Evolutionary conservation across 2,797 vertebrate genomes (phyloP).

Genomic region (Sparidentex hasta): DNA sequence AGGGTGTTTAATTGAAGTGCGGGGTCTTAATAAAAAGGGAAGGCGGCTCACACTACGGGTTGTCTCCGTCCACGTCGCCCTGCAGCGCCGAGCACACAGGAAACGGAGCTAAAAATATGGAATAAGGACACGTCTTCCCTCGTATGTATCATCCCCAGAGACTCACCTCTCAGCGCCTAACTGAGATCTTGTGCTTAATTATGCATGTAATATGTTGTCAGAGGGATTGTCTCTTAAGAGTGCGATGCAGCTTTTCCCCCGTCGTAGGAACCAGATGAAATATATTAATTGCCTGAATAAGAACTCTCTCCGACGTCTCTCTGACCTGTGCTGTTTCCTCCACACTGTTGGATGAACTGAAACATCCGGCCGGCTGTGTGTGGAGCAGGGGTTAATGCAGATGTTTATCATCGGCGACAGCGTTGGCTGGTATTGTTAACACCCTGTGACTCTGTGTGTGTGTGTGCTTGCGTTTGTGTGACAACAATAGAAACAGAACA

Average conservation of each 20-base stretch:
- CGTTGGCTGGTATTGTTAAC: too few species aligned
- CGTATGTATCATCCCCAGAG: conserved; percentile 53
- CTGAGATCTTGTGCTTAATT: conserved; percentile 73
- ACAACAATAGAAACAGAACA: too few species aligned
- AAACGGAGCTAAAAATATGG: conserved; percentile 49
- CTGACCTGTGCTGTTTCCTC: conserved; percentile 6
- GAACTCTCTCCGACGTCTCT: conserved; percentile 11
- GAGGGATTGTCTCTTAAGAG: conserved; percentile 65
- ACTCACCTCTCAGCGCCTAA: conserved; percentile 53
- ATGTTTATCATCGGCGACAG: not conserved
- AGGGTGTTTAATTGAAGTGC: conserved; percentile 66
- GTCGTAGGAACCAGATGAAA: conserved; percentile 50
- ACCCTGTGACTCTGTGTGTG: too few species aligned
- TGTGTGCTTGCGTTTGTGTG: too few species aligned
- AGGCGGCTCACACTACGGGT: conserved; percentile 21
- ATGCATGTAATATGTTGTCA: conserved; percentile 76
- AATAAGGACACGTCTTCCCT: conserved; percentile 45
- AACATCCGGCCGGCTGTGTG: not conserved
- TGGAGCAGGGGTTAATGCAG: not conserved
- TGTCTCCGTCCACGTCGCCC: conserved; percentile 7
- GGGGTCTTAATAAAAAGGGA: conserved; percentile 58
- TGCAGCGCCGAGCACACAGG: conserved; percentile 8
- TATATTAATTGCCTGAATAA: conserved; percentile 61
- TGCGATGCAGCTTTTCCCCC: conserved; percentile 50
- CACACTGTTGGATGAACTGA: not conserved